Conservation (phyloP, 2,113 vertebrate species). For the Petroica traversi region DNA sequence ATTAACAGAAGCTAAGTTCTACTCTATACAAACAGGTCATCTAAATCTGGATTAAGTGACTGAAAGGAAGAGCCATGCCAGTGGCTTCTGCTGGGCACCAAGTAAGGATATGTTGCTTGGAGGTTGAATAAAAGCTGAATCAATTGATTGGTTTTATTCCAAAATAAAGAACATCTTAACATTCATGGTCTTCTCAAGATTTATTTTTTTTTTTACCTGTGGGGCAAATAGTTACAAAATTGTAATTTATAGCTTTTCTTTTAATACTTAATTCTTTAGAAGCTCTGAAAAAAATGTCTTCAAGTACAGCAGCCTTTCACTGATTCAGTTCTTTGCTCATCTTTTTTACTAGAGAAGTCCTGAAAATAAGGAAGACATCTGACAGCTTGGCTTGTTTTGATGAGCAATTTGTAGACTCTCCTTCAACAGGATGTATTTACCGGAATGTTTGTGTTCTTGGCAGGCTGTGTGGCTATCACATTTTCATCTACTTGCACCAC, state of each 20-base stretch:
- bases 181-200: neutral
- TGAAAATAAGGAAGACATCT: neutral
- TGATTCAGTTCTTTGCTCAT: neutral
- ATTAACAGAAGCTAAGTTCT: neutral
- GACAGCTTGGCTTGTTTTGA: neutral
- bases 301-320: neutral
- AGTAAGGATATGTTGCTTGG: neutral
- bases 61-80: neutral
- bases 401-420: neutral
- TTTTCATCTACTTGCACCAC: neutral
- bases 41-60: neutral
- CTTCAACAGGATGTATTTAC: neutral
- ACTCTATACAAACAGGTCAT: neutral
- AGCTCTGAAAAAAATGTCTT: neutral
- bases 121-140: neutral
- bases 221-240: neutral
- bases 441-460: neutral
- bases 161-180: neutral
- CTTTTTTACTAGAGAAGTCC: neutral
- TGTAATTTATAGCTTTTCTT: neutral
- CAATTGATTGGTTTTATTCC: rapidly evolving
- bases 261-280: neutral
- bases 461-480: neutral
- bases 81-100: neutral
- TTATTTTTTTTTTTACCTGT: neutral